Conservation (phyloP, 2,113 vertebrate genomes). For the Mesocricetus auratus region DNA sequence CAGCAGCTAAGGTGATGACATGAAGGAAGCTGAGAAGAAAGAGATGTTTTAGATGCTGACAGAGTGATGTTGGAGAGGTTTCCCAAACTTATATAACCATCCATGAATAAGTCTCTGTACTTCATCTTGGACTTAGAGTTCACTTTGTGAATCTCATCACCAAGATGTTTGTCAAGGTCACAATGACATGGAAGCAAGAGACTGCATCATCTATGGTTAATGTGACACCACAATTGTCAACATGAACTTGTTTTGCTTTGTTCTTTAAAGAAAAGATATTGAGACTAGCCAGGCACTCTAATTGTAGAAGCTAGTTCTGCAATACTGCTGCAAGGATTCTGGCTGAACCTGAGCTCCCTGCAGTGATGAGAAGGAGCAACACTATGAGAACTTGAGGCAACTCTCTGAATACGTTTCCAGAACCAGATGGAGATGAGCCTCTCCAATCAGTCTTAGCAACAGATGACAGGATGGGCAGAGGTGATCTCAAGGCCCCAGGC, state of each 20-base stretch:
- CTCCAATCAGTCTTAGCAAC: not conserved
- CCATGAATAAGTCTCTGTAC: not conserved
- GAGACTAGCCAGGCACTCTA: not conserved
- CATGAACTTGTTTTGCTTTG: not conserved
- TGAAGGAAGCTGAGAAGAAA: not conserved
- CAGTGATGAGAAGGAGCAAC: not conserved
- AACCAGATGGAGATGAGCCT: not conserved
- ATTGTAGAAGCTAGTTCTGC: not conserved
- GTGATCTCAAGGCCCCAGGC: not conserved
- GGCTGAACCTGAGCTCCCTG: not conserved
- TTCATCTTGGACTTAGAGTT: not conserved
- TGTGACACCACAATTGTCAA: not conserved
- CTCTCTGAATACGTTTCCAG: not conserved
- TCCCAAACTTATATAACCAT: not conserved
- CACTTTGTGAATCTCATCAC: not conserved
- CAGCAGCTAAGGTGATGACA: rapidly evolving
- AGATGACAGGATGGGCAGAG: not conserved
- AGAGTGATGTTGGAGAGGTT: not conserved
- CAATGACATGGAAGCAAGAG: not conserved
- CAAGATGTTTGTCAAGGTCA: not conserved
- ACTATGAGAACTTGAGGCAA: not conserved
- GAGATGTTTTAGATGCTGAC: too few species aligned
- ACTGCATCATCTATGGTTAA: not conserved
- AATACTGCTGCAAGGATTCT: not conserved
- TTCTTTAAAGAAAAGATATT: not conserved